Evolutionary conservation across 2,797 vertebrate genomes (phyloP).

Genomic region (Buphagus erythrorhynchus): DNA sequence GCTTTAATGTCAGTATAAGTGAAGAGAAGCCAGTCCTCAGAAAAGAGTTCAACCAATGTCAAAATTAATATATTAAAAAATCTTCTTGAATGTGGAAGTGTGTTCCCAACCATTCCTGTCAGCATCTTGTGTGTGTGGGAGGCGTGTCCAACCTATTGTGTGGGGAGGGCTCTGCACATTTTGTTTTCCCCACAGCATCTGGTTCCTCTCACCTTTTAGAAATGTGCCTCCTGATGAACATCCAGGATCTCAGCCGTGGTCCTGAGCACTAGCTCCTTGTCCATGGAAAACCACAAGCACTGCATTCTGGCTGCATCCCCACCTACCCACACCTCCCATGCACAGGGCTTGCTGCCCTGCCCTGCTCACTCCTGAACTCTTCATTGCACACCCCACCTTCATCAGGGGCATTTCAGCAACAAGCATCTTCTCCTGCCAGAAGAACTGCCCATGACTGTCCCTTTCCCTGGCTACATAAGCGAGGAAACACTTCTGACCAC

Average conservation of each 20-base stretch:
- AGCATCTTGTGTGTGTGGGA: not conserved
- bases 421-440: not conserved
- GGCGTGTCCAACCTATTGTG: not conserved
- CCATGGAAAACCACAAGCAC: not conserved
- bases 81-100: not conserved
- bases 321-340: rapidly evolving
- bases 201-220: not conserved
- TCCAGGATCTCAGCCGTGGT: not conserved
- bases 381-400: not conserved
- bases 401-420: not conserved
- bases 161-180: not conserved
- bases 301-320: rapidly evolving
- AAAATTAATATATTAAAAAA: not conserved
- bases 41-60: not conserved
- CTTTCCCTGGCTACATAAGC: not conserved
- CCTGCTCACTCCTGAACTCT: not conserved
- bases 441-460: not conserved
- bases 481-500: not conserved
- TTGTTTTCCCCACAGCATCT: not conserved
- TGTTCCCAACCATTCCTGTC: not conserved
- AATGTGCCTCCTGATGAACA: rapidly evolving
- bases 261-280: not conserved
- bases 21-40: not conserved
- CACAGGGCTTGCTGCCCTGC: not conserved
- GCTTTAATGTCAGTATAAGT: not conserved